phyloP scores from a whole-genome alignment of 1,140 invertebrate genomes.

The Hetaerina americana region DNA sequence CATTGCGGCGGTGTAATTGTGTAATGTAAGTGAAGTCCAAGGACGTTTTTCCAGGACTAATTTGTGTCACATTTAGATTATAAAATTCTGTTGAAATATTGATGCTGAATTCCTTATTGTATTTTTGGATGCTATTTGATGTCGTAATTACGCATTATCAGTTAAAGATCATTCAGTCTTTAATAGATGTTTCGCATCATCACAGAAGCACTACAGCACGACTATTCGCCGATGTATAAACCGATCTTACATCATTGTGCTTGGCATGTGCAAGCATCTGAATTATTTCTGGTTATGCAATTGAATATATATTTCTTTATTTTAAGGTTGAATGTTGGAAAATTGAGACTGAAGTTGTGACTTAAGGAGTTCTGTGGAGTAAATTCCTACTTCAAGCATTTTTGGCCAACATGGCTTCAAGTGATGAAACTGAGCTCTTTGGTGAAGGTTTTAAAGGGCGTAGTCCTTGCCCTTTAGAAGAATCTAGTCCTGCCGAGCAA shows the following conservation, averaged over 20 bases:
- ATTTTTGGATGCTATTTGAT: too few relatives aligned
- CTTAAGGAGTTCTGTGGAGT: neutral
- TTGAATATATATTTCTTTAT: too few relatives aligned
- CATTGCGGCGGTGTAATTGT: neutral
- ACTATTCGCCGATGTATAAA: too few relatives aligned
- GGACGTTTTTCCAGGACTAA: neutral
- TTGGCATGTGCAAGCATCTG: too few relatives aligned
- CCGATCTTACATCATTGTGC: too few relatives aligned
- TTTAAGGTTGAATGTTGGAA: neutral
- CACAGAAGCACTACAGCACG: too few relatives aligned
- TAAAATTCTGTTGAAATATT: neutral
- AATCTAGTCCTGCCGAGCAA: conserved; percentile 18
- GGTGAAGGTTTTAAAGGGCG: conserved; percentile 24
- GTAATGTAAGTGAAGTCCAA: neutral
- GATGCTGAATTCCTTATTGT: too few relatives aligned
- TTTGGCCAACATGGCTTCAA: conserved; percentile 4
- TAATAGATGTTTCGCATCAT: too few relatives aligned
- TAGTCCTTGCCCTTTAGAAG: conserved; percentile 25
- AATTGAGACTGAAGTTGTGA: conserved; percentile 8
- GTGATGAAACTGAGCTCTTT: conserved; percentile 18
- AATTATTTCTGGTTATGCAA: too few relatives aligned
- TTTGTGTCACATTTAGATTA: neutral
- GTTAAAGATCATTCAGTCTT: too few relatives aligned
- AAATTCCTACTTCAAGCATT: neutral
- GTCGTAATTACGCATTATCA: too few relatives aligned